Conservation (phyloP, 2,797 vertebrate genomes). For the Melanotaenia boesemani region DNA sequence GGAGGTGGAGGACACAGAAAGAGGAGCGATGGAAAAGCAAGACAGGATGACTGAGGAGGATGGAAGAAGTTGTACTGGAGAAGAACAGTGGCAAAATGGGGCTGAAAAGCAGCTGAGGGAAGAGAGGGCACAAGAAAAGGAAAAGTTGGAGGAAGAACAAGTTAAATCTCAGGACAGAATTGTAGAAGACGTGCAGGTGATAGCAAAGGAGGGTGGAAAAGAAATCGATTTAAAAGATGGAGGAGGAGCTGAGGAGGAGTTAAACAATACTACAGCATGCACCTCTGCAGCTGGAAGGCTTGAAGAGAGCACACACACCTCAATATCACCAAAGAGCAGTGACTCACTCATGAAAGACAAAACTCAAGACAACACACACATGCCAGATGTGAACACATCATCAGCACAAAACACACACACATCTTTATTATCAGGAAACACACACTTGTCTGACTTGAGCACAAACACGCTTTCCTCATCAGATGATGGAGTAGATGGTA, state of each 20-base stretch:
- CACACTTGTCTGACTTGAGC: not conserved
- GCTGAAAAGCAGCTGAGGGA: constrained; percentile 13
- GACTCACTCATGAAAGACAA: not conserved
- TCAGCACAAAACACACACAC: constrained; percentile 7
- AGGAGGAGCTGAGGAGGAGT: constrained; percentile 3
- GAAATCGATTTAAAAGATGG: constrained; percentile 20
- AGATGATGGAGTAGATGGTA: constrained; percentile 11
- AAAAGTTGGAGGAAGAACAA: constrained; percentile 3
- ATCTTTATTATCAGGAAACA: constrained; percentile 4
- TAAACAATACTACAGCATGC: not conserved
- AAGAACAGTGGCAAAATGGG: constrained; percentile 7
- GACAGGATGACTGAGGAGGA: constrained; percentile 12
- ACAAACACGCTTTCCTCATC: constrained; percentile 12
- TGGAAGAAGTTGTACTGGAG: not conserved
- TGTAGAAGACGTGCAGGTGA: constrained; percentile 1
- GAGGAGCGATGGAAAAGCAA: not conserved
- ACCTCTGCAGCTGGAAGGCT: constrained; percentile 13
- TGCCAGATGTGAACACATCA: constrained; percentile 15
- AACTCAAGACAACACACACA: constrained; percentile 26
- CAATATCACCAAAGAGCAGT: constrained; percentile 4
- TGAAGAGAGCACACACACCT: not conserved
- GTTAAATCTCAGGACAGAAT: constrained; percentile 9
- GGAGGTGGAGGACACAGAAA: constrained; percentile 18
- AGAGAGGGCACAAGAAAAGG: constrained; percentile 16
- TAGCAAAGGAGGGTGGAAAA: constrained; percentile 10